These are phyloP conservation scores for Alloplasta piceator DNA, from an alignment of 2,888 invertebrate species.

Conservation along the genomic window DNA sequence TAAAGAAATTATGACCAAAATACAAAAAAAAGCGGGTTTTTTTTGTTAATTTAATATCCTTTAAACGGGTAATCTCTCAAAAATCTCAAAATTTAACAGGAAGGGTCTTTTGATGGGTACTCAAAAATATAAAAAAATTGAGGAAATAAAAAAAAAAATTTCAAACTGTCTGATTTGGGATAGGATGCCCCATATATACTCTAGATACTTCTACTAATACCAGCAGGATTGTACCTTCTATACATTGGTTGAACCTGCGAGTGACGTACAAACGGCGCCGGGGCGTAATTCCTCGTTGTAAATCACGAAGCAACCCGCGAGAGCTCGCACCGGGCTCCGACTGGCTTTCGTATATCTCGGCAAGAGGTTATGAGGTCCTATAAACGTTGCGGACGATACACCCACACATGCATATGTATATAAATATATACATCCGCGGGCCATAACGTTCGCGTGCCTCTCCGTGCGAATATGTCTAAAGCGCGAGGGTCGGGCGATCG, in stretches of 20 bases:
- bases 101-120: no score
- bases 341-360: constrained; percentile 72
- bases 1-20: no score
- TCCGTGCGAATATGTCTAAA: constrained; percentile 17
- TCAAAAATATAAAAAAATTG: no score
- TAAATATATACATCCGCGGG: neutral
- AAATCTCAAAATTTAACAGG: no score
- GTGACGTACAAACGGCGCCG: constrained; percentile 73
- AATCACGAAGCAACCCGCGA: constrained; percentile 71
- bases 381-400: constrained; percentile 67
- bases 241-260: constrained; percentile 68
- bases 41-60: no score
- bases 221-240: constrained; percentile 19
- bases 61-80: no score
- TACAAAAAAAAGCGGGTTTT: no score
- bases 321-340: constrained; percentile 21
- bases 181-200: constrained; percentile 39
- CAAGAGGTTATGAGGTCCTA: constrained; percentile 72
- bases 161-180: no score
- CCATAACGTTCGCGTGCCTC: neutral
- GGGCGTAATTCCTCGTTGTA: constrained; percentile 75
- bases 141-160: no score
- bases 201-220: constrained; percentile 25
- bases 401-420: constrained; percentile 4
- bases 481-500: constrained; percentile 9